Evolutionary conservation across 2,797 vertebrate species (phyloP).

Genomic region (Lophotriccus pileatus): DNA sequence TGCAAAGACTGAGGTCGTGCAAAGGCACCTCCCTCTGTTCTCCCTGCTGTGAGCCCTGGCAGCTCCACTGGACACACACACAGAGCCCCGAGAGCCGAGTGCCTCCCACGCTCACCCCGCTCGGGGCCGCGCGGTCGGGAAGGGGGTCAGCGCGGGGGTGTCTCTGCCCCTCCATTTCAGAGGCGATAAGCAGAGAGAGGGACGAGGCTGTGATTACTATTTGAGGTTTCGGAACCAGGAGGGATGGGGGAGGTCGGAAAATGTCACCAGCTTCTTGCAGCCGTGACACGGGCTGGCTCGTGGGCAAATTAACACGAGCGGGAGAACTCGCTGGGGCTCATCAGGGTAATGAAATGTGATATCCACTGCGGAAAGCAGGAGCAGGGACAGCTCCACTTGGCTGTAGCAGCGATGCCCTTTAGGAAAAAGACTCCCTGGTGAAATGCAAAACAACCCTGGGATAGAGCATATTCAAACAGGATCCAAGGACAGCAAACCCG

Average conservation of each 20-base stretch:
- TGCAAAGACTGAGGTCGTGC: neutral
- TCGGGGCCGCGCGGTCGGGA: fast-evolving
- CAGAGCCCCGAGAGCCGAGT: neutral
- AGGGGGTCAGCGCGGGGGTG: neutral
- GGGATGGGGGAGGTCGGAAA: slow-evolving; percentile 11
- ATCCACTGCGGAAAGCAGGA: slow-evolving; percentile 33
- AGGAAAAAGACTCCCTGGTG: slow-evolving; percentile 51
- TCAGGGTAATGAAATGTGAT: slow-evolving; percentile 71
- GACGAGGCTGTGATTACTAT: neutral
- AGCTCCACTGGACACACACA: neutral
- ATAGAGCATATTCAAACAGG: neutral
- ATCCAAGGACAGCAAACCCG: neutral
- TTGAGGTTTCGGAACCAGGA: neutral
- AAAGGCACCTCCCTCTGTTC: neutral
- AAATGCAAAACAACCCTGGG: slow-evolving; percentile 49
- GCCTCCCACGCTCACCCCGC: neutral
- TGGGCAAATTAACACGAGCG: slow-evolving; percentile 47
- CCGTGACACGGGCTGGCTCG: slow-evolving; percentile 38
- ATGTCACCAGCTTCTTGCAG: slow-evolving; percentile 17
- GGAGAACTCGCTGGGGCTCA: slow-evolving; percentile 16
- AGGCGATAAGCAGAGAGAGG: neutral
- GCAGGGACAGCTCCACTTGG: neutral
- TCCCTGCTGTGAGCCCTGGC: neutral
- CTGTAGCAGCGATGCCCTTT: slow-evolving; percentile 33
- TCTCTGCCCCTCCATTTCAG: neutral